Percentiles rank a stretch among this genome's conserved stretches.
Evolutionary conservation across 1,140 invertebrate species (phyloP).

Genomic region (Drosophila truncata): DNA sequence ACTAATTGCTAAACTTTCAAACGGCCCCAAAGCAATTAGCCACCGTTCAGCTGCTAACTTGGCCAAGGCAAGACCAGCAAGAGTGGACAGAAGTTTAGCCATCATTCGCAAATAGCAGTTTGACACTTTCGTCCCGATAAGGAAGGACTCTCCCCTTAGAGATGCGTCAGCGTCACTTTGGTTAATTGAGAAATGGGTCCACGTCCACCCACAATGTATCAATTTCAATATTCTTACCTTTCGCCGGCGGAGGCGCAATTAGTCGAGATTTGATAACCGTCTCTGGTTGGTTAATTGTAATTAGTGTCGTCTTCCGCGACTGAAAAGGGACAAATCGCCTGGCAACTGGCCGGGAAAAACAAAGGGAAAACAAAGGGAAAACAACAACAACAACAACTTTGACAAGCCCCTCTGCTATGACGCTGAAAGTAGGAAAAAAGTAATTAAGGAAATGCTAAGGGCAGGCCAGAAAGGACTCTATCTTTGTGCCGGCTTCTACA

Average conservation of each 20-base stretch:
- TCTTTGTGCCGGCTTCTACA: not conserved
- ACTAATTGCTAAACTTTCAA: slow-evolving; percentile 46
- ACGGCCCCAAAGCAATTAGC: slow-evolving; percentile 39
- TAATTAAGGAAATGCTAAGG: slow-evolving; percentile 43
- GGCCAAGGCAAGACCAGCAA: not conserved
- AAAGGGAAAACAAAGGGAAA: not conserved
- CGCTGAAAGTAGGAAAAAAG: slow-evolving; percentile 20
- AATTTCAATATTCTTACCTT: slow-evolving; percentile 25
- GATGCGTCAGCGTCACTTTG: slow-evolving; percentile 25
- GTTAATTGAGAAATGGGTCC: slow-evolving; percentile 28
- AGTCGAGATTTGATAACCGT: slow-evolving; percentile 52
- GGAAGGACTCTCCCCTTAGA: not conserved
- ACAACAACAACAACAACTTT: too few species aligned
- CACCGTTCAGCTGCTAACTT: slow-evolving; percentile 7
- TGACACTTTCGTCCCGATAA: slow-evolving; percentile 18
- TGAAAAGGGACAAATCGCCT: slow-evolving; percentile 14
- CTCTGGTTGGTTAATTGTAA: slow-evolving; percentile 32
- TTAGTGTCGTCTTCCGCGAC: slow-evolving; percentile 13
- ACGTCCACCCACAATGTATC: slow-evolving; percentile 9
- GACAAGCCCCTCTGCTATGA: not conserved
- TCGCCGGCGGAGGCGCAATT: slow-evolving; percentile 23
- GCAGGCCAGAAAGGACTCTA: slow-evolving; percentile 23
- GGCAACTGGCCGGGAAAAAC: slow-evolving; percentile 7
- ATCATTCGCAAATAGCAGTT: slow-evolving; percentile 13
- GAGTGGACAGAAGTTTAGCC: slow-evolving; percentile 14